Evolutionary conservation across 2,113 vertebrate species (phyloP).

Genomic region (Brachypodius melanocephalos): DNA sequence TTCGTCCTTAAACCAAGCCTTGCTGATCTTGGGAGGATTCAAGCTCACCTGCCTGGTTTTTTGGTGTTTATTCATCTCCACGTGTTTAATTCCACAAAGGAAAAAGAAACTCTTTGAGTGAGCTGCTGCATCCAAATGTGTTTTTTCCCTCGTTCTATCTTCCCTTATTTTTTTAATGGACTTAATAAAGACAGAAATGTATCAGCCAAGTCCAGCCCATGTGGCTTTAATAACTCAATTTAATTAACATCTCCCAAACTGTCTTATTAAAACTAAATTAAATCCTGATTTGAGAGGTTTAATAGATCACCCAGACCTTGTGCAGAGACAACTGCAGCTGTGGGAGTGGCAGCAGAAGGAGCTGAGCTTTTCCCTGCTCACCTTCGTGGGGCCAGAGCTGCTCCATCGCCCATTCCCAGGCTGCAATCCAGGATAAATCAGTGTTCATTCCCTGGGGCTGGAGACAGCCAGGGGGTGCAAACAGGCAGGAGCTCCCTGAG

Average conservation of each 20-base stretch:
- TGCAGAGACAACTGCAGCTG: constrained; percentile 49
- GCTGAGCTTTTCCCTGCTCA: not conserved
- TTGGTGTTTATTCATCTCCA: not conserved
- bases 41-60: not conserved
- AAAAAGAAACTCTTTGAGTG: not conserved
- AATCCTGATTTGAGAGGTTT: constrained; percentile 54
- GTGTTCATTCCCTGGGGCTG: not conserved
- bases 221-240: constrained; percentile 62
- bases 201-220: constrained; percentile 44
- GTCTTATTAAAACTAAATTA: constrained; percentile 65
- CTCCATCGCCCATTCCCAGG: not conserved
- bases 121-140: not conserved
- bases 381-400: not conserved
- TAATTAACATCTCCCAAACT: constrained; percentile 64
- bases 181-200: constrained; percentile 48
- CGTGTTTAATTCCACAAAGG: not conserved
- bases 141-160: not conserved
- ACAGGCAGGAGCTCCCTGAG: not conserved
- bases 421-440: not conserved
- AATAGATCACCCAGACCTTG: constrained; percentile 40
- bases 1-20: not conserved
- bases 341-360: constrained; percentile 9
- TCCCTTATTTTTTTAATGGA: constrained; percentile 44
- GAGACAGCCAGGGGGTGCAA: not conserved
- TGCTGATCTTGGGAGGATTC: not conserved